These are phyloP conservation scores for Xyrichtys novacula DNA, from an alignment of 2,797 vertebrate species.

Conservation along the genomic window DNA sequence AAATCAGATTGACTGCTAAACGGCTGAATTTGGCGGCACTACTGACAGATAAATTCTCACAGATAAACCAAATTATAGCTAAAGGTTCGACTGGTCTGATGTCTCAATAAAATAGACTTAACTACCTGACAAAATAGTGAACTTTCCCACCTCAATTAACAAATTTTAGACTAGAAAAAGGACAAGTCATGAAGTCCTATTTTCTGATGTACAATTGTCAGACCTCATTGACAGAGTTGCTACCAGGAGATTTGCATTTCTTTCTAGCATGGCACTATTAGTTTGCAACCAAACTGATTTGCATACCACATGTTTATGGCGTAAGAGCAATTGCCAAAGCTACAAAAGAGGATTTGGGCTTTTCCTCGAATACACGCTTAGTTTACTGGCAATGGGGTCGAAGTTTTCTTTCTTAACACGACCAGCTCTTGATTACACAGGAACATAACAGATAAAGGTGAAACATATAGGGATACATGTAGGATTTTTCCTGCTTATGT, in stretches of 20 bases:
- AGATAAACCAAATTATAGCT: constrained; percentile 40
- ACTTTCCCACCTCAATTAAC: constrained; percentile 1
- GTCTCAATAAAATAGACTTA: constrained; percentile 20
- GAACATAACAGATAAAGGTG: constrained; percentile 19
- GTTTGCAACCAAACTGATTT: constrained; percentile 10
- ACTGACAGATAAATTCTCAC: constrained; percentile 39
- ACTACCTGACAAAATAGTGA: not conserved
- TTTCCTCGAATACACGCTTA: constrained; percentile 48
- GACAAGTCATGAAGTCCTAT: not conserved
- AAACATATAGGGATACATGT: not conserved
- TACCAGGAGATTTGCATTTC: not conserved
- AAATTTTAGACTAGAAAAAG: not conserved
- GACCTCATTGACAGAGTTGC: not conserved
- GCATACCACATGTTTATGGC: not conserved
- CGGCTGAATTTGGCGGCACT: constrained; percentile 37
- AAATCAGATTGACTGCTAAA: constrained; percentile 43
- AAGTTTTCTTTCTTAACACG: constrained; percentile 8
- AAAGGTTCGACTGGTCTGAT: constrained; percentile 15
- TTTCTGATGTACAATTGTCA: not conserved
- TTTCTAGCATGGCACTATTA: not conserved
- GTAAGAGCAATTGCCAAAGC: constrained; percentile 34
- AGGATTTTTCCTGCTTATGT: constrained; percentile 10
- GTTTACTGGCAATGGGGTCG: constrained; percentile 23
- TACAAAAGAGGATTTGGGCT: constrained; percentile 24
- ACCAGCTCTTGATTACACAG: constrained; percentile 1